Conservation (phyloP, 2,797 vertebrate species). For the Hapalemur alaotrensis region DNA sequence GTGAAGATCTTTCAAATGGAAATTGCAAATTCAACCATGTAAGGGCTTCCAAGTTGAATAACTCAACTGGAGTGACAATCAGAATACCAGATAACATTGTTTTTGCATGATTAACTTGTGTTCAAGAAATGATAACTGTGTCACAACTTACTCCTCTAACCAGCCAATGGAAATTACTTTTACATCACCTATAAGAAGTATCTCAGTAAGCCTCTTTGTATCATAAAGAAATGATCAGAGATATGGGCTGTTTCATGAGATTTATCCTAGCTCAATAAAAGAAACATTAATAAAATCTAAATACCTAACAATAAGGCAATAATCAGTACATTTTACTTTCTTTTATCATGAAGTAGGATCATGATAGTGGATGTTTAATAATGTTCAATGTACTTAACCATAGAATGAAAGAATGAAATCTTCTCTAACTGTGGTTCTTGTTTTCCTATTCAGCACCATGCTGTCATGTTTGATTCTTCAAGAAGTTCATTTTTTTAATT, state of each 20-base stretch:
- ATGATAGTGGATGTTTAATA: not conserved
- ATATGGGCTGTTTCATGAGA: not conserved
- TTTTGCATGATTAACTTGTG: not conserved
- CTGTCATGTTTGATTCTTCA: not conserved
- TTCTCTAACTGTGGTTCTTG: not conserved
- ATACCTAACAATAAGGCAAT: not conserved
- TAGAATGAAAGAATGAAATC: not conserved
- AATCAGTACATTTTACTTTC: not conserved
- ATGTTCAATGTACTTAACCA: not conserved
- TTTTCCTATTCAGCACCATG: not conserved
- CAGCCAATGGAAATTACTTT: slow-evolving; percentile 8
- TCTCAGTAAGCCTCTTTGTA: not conserved
- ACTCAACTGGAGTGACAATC: not conserved
- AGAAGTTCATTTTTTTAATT: slow-evolving; percentile 23
- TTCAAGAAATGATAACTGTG: not conserved
- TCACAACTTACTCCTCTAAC: not conserved
- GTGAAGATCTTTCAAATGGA: slow-evolving; percentile 20
- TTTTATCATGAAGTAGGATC: not conserved
- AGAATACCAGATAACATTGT: not conserved
- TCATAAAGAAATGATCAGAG: slow-evolving; percentile 12
- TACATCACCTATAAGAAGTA: not conserved
- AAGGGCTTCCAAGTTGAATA: slow-evolving; percentile 23
- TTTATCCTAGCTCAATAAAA: not conserved
- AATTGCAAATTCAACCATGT: slow-evolving; percentile 6
- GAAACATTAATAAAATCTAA: slow-evolving; percentile 3